phyloP scores from a whole-genome alignment of 2,797 vertebrate species.

The Mionectes olivaceus region DNA sequence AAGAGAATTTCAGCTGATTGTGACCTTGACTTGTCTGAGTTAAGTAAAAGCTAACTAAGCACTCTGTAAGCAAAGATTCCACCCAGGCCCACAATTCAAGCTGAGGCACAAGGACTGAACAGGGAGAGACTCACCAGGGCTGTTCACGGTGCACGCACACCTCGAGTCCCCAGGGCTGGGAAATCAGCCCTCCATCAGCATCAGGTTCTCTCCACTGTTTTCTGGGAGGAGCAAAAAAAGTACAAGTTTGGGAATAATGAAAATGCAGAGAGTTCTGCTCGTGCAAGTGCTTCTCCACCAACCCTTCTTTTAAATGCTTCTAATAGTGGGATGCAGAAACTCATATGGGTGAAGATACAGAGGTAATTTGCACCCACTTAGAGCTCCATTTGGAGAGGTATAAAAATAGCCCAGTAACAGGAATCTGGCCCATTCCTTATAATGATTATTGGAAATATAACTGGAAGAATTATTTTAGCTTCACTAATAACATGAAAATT shows the following conservation, averaged over 20 bases:
- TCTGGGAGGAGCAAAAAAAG: background rate
- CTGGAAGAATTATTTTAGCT: background rate
- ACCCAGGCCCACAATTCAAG: background rate
- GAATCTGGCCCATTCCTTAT: background rate
- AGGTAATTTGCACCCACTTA: conserved; percentile 43
- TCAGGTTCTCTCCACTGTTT: background rate
- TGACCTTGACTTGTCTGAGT: background rate
- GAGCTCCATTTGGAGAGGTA: conserved; percentile 11
- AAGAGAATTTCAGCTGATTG: background rate
- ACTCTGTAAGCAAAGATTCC: background rate
- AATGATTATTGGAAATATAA: conserved; percentile 16
- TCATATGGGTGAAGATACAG: background rate
- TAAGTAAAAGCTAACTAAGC: background rate
- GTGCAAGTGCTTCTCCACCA: background rate
- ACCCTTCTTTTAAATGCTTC: background rate
- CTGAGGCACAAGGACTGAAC: background rate
- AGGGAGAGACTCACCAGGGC: background rate
- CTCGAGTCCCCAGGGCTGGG: background rate
- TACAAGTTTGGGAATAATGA: background rate
- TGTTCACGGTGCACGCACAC: background rate
- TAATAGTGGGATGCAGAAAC: background rate
- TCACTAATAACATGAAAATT: conserved; percentile 2
- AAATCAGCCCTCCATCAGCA: background rate
- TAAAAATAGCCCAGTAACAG: conserved; percentile 25
- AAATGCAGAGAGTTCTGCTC: background rate